Evolutionary conservation across 2,888 invertebrate genomes (phyloP), one percentile per base, ranked within the genome.

Genomic region (Drosophila rellima): DNA sequence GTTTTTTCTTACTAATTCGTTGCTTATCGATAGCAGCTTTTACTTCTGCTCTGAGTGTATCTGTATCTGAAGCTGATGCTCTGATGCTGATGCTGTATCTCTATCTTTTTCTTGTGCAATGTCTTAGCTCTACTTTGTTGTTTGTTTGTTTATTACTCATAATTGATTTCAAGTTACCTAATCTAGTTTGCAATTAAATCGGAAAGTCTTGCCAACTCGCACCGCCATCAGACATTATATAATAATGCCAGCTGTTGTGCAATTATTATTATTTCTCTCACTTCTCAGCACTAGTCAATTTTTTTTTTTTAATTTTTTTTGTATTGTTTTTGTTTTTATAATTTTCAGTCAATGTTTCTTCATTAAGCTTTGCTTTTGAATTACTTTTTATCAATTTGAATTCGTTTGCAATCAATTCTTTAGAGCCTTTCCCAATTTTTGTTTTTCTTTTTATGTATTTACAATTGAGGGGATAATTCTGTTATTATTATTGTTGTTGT

Each of bases 341-440:
- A 42, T 70, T 79, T 69, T 87, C 86, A 87, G 86, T 87, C 86
- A 87, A 85, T 86, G 77, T 88, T 87, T 74, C 83, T 66, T 83
- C 75, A 74, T 82, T 77, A 87, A 87, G 86, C 86, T 87, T 88
- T 88, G 86, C 86, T 88, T 86, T 70, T 86, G 73, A 83, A 76
- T 78, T 76, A 69, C 50, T 68, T 71, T 63, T 74, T 66, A 52
- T 76, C 44, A 55, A 61, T 72, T 70, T 70, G 57, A 74, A 68
- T 68, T 45, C 26, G 44, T 44, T 44, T 68, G 66, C 68, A 35
- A 62, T 67, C 59, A 69, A 73, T 69, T 65, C 37, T 39, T 39
- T 51, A 56, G 61, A 61, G 50, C 47, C 56, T 64, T 35, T 42
- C 44, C 45, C 42, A n/a, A n/a, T n/a, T n/a, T n/a, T n/a, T n/a